Evolutionary conservation across 1,140 invertebrate genomes (phyloP).

Genomic region (Panonychus citri): DNA sequence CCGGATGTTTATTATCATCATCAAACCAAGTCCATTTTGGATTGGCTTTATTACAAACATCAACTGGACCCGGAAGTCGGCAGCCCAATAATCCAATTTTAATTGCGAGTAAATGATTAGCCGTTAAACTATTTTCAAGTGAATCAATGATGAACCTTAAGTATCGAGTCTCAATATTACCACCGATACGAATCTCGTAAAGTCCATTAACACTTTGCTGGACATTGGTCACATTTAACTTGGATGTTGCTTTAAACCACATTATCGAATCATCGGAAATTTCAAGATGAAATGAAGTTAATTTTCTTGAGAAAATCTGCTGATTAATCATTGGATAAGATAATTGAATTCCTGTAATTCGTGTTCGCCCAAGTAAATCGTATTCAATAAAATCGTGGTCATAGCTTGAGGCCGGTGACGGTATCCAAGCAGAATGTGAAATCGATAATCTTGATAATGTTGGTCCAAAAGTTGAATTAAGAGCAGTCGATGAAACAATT

Average conservation of each 20-base stretch:
- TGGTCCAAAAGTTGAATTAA: not conserved
- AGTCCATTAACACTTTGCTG: no score
- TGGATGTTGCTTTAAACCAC: not conserved
- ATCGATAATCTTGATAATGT: not conserved
- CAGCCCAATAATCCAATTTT: not conserved
- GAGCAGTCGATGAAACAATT: not conserved
- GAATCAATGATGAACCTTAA: not conserved
- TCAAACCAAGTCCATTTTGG: not conserved
- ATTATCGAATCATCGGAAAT: not conserved
- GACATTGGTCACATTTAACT: no score
- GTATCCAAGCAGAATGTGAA: not conserved
- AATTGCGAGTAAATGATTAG: not conserved
- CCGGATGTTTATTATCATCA: not conserved
- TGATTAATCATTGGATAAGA: no score
- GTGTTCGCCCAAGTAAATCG: not conserved
- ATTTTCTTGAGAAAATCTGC: not conserved
- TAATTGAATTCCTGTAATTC: not conserved
- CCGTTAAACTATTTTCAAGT: not conserved
- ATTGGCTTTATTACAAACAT: not conserved
- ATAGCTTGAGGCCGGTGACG: not conserved
- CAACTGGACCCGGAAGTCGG: not conserved
- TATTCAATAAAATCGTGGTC: not conserved
- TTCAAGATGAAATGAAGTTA: not conserved
- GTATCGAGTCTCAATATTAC: not conserved
- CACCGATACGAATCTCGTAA: not conserved